These are phyloP conservation scores for Lamprotornis superbus DNA, from an alignment of 2,113 vertebrate genomes.

Conservation along the genomic window DNA sequence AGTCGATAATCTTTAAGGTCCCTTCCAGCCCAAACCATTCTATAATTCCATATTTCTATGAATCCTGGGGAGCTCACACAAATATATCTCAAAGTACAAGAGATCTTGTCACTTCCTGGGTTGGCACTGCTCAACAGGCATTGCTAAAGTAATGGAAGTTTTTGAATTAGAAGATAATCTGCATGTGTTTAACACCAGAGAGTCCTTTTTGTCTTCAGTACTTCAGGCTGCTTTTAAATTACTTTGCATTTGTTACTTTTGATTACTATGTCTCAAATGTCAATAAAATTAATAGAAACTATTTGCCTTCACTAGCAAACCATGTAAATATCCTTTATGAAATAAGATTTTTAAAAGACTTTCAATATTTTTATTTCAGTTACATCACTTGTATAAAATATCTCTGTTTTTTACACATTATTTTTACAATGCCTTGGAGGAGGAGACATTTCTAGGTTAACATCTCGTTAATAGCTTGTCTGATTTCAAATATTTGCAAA, in stretches of 20 bases:
- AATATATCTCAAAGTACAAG: neutral
- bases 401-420: neutral
- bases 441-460: neutral
- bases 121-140: neutral
- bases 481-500: neutral
- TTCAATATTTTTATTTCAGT: neutral
- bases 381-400: neutral
- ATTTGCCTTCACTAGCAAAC: neutral
- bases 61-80: neutral
- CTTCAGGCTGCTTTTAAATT: neutral
- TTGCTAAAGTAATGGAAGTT: neutral
- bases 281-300: neutral
- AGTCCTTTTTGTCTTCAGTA: neutral
- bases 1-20: neutral
- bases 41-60: neutral
- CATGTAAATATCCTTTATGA: neutral
- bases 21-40: neutral
- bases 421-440: constrained; percentile 11
- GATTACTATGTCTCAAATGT: neutral
- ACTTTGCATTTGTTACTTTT: neutral
- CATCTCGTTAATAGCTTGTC: neutral
- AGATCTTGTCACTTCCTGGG: neutral
- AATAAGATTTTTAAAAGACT: neutral
- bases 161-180: neutral
- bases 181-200: neutral